Evolutionary conservation across 2,797 vertebrate genomes (phyloP), one percentile per base, ranked within the genome.

Genomic region (Manis pentadactyla): DNA sequence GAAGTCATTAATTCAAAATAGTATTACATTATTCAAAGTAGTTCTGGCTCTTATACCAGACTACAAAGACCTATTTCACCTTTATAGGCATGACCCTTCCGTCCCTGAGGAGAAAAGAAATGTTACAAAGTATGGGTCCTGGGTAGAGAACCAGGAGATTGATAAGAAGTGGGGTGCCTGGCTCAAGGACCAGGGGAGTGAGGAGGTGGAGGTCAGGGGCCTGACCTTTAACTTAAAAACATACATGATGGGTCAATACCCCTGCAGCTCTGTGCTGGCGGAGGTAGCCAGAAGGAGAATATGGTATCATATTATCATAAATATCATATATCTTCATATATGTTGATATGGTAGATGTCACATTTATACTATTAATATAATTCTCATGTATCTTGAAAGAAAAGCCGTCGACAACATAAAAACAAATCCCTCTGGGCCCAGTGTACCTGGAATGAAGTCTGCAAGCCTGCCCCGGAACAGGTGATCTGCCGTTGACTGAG

Each of bases 1-100:
- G 87, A 10, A 68, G 15, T 88, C 64, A 90, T 34, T 77, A 94
- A 84, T 74, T 75, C 78, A 92, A 83, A 96, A 42, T 27, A 89
- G 34, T 29, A 68, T 59, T 82, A 84, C 89, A 68, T 91, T 73
- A 93, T 93, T 96, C 94, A 81, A 81, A 89, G 31, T 73, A 75
- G 34, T 63, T 89, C 0, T 71, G 66, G 31, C 21, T 69, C 11
- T 93, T 66, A 69, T 0, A 64, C 27, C n/a, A 95, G 74, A 42
- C n/a, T 34, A 37, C 23, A 86, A 64, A 94, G 14, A 68, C 39
- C n/a, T 66, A 53, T 89, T 74, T 86, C 88, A 63, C 77, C 23
- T 86, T 64, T 79, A 51, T 19, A 61, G 55, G 14, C 37, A 87
- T 88, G 61, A 53, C 4, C 13, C 42, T 89, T 39, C 73, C 9